phyloP scores from a whole-genome alignment of 1,140 invertebrate genomes.

The Cephus cinctus region DNA sequence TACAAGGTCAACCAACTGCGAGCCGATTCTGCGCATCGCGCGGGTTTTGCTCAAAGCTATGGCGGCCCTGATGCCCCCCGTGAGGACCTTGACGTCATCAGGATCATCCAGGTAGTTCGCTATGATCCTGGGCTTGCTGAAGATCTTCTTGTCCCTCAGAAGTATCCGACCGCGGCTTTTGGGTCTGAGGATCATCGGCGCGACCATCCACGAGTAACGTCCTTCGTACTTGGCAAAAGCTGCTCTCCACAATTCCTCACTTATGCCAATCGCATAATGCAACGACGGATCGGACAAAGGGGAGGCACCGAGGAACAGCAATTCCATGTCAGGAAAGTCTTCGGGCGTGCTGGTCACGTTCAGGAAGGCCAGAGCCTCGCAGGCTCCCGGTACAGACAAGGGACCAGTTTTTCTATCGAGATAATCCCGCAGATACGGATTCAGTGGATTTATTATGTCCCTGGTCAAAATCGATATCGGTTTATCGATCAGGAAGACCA shows the following conservation, averaged over 20 bases:
- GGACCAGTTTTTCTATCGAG: slow-evolving; percentile 64
- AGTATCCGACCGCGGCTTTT: slow-evolving; percentile 72
- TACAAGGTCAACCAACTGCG: slow-evolving; percentile 61
- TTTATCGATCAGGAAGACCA: slow-evolving; percentile 66
- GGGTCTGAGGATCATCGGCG: slow-evolving; percentile 71
- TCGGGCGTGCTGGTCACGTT: slow-evolving; percentile 67
- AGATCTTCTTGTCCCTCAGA: slow-evolving; percentile 67
- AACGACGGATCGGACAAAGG: slow-evolving; percentile 58
- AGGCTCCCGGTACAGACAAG: slow-evolving; percentile 74
- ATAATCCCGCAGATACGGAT: slow-evolving; percentile 52
- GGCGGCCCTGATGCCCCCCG: slow-evolving; percentile 63
- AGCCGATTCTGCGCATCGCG: slow-evolving; percentile 60
- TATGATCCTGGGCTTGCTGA: slow-evolving; percentile 76
- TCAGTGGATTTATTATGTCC: slow-evolving; percentile 21
- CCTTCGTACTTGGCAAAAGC: slow-evolving; percentile 56
- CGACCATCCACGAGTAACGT: slow-evolving; percentile 63
- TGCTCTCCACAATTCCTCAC: slow-evolving; percentile 56
- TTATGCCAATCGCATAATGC: slow-evolving; percentile 60
- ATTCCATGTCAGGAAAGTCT: slow-evolving; percentile 74
- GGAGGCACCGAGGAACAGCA: slow-evolving; percentile 64
- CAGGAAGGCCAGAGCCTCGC: slow-evolving; percentile 76
- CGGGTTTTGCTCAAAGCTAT: slow-evolving; percentile 61
- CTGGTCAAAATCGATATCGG: slow-evolving; percentile 34
- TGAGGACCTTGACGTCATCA: slow-evolving; percentile 65
- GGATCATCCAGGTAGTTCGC: slow-evolving; percentile 75